Conservation (phyloP, 2,888 invertebrate genomes). For the Lasioglossum figueresi region DNA sequence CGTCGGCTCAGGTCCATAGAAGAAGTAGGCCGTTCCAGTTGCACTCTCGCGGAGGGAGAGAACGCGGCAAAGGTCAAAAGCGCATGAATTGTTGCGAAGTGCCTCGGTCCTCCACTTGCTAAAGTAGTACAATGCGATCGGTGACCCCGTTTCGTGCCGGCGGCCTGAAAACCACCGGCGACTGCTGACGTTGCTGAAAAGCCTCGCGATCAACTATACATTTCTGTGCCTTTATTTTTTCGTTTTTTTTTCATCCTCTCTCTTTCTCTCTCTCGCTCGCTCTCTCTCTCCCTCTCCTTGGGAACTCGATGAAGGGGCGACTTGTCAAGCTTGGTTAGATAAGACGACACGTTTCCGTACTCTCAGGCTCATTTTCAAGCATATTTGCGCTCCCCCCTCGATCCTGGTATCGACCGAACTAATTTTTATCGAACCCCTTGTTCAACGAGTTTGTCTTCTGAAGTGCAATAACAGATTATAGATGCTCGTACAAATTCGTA, state of each 20-base stretch:
- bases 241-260: neutral
- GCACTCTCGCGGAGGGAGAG: constrained; percentile 44
- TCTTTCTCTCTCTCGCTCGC: neutral
- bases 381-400: neutral
- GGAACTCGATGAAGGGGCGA: constrained; percentile 29
- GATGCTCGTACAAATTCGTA: neutral
- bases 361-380: constrained; percentile 8
- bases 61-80: constrained; percentile 72
- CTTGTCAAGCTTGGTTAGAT: constrained; percentile 8
- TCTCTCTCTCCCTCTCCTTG: neutral
- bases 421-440: neutral
- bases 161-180: constrained; percentile 63
- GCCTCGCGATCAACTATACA: constrained; percentile 54
- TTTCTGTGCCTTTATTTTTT: constrained; percentile 43
- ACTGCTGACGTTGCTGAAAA: constrained; percentile 56
- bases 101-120: constrained; percentile 56
- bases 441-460: neutral
- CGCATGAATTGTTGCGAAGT: constrained; percentile 74
- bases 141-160: constrained; percentile 69
- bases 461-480: neutral
- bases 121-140: constrained; percentile 73
- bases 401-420: neutral
- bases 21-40: constrained; percentile 60
- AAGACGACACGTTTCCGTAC: constrained; percentile 25
- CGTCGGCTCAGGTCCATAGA: constrained; percentile 45